Evolutionary conservation across 2,113 vertebrate genomes (phyloP).

Genomic region (Paramisgurnus dabryanus): DNA sequence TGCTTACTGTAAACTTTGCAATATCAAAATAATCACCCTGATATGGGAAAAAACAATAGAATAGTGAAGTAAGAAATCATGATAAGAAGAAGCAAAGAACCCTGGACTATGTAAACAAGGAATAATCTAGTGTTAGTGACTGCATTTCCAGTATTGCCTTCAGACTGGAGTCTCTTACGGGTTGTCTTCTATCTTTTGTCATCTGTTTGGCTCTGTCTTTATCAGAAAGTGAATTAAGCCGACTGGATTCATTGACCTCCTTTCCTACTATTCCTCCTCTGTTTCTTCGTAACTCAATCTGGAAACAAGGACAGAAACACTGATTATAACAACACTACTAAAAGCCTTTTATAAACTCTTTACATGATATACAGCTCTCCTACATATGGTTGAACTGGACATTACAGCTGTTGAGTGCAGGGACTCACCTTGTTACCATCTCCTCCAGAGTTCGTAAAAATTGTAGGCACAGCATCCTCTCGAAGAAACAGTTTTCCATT

Average conservation of each 20-base stretch:
- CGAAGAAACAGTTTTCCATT: conserved; percentile 80
- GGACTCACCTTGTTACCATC: conserved; percentile 67
- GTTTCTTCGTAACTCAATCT: conserved; percentile 76
- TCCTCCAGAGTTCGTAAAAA: conserved; percentile 62
- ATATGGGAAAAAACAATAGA: no score
- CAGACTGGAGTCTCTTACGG: conserved; percentile 56
- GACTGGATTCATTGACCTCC: conserved; percentile 56
- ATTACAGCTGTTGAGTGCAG: neutral
- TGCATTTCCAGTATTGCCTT: conserved; percentile 60
- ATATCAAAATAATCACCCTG: no score
- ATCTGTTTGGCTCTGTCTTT: conserved; percentile 46
- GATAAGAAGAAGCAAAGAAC: neutral
- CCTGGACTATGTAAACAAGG: neutral
- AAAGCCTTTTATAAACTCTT: neutral
- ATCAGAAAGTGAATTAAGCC: conserved; percentile 56
- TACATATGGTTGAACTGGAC: neutral
- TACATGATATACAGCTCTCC: neutral
- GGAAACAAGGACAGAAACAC: conserved; percentile 17
- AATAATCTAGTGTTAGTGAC: neutral
- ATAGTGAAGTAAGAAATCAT: no score
- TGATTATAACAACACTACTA: neutral
- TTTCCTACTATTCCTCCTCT: conserved; percentile 63
- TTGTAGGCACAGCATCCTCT: conserved; percentile 78
- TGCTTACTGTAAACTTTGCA: no score
- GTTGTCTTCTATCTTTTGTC: conserved; percentile 66